Evolutionary conservation across 2,113 vertebrate genomes (phyloP), one percentile per base, ranked within the genome.

Genomic region (Leuciscus idus): DNA sequence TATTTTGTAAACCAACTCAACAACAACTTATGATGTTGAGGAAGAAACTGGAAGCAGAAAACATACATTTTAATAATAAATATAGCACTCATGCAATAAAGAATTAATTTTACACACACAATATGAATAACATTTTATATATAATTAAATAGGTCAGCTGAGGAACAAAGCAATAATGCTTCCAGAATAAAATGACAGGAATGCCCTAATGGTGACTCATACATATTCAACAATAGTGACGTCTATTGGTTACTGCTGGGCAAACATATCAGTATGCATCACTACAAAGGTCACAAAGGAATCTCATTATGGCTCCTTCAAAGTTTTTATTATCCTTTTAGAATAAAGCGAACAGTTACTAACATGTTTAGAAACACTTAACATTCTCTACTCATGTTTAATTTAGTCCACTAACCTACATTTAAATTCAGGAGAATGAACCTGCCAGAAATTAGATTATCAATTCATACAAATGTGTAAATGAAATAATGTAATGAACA

Each of bases 201-300:
- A 80, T 12, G 26, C 26, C 72, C 19, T 59, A 30, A 15, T 10
- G 10, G 3, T 39, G 7, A 6, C 72, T 87, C 79, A 86, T 86
- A 23, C 79, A 83, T 77, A 87, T 87, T 87, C 85, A 83, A 83
- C 85, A 87, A 68, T 28, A 83, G 46, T 83, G 80, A 76, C 72
- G 77, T 87, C 80, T 82, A 73, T 81, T 82, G 85, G 85, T 50
- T 43, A 81, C 26, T 33, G 46, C 43, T 77, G 59, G 59, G 50
- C 80, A 70, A 64, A 64, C 46, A 61, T 28, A 61, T 26, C 57
- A 76, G 59, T 61, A 50, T 75, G 59, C 81, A 55, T 13, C 50
- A 39, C 80, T 52, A 76, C 46, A 83, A 83, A 83, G 59, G 59
- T 77, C 80, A 87, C 68, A 77, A 28, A 68, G 17, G 59, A 83